These are phyloP conservation scores for Caerostris extrusa DNA, from an alignment of 1,140 invertebrate genomes.

Conservation along the genomic window DNA sequence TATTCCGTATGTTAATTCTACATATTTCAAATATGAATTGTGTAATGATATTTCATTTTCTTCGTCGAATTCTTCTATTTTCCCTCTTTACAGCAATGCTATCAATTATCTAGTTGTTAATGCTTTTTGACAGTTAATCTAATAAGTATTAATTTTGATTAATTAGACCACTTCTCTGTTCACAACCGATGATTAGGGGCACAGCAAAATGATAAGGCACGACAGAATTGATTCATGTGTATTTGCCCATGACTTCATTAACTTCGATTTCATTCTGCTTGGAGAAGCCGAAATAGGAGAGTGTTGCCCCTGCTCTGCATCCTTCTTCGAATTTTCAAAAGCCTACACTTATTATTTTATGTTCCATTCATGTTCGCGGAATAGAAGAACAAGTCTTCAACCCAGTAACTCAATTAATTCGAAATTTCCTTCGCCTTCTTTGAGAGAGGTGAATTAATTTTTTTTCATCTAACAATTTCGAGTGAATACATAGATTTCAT, in stretches of 20 bases:
- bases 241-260: background rate
- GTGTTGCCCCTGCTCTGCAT: no score
- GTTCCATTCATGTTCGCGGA: background rate
- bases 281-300: no score
- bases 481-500: background rate
- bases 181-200: background rate
- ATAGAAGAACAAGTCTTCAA: background rate
- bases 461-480: background rate
- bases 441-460: background rate
- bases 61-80: no score
- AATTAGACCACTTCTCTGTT: background rate
- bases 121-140: background rate
- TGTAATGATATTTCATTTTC: no score
- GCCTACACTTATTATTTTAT: background rate
- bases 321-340: no score
- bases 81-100: background rate
- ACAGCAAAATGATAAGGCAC: background rate
- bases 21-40: no score
- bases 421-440: background rate
- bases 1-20: no score
- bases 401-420: background rate
- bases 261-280: background rate
- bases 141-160: conserved; percentile 29
- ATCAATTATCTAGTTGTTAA: background rate
- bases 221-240: conserved; percentile 23